A percentile compares a stretch with the other conserved stretches of the same genome.
Evolutionary conservation across 2,888 invertebrate genomes (phyloP).

Genomic region (Mechanitis messenoides): DNA sequence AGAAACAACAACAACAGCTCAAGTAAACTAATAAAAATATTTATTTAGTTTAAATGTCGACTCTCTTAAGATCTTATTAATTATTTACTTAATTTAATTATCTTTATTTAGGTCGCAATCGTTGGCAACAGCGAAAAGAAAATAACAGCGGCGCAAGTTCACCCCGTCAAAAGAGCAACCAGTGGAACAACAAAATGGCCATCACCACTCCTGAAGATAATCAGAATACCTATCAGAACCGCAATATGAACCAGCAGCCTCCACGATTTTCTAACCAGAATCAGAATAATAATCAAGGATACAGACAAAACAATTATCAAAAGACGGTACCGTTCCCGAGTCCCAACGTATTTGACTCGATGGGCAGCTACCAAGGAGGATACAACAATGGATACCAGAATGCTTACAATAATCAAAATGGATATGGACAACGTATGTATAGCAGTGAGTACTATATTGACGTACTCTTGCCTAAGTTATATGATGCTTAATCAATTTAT

Average conservation of each 20-base stretch:
- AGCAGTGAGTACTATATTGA: conserved; percentile 48
- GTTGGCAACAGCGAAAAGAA: conserved; percentile 79
- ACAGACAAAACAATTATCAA: conserved; percentile 70
- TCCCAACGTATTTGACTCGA: conserved; percentile 76
- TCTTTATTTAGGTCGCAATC: conserved; percentile 65
- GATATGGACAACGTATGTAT: conserved; percentile 66
- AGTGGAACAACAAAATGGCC: conserved; percentile 73
- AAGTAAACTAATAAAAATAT: conserved; percentile 38
- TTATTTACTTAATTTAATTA: conserved; percentile 5
- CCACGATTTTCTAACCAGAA: conserved; percentile 73
- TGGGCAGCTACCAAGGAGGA: conserved; percentile 75
- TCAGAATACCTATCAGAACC: conserved; percentile 57
- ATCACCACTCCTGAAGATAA: conserved; percentile 49
- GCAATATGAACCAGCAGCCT: conserved; percentile 58
- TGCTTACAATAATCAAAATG: conserved; percentile 67
- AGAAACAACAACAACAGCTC: conserved; percentile 71
- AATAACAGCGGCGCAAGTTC: conserved; percentile 69
- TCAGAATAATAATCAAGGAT: conserved; percentile 58
- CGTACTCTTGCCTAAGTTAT: neutral
- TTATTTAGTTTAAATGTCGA: neutral
- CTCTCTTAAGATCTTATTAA: conserved; percentile 10
- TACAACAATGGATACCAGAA: conserved; percentile 73
- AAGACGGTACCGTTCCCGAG: conserved; percentile 76
- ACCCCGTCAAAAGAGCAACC: conserved; percentile 72
- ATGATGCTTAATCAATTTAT: conserved; percentile 7